Conservation (phyloP, 2,113 vertebrate genomes). For the Neodon shergylaensis region DNA sequence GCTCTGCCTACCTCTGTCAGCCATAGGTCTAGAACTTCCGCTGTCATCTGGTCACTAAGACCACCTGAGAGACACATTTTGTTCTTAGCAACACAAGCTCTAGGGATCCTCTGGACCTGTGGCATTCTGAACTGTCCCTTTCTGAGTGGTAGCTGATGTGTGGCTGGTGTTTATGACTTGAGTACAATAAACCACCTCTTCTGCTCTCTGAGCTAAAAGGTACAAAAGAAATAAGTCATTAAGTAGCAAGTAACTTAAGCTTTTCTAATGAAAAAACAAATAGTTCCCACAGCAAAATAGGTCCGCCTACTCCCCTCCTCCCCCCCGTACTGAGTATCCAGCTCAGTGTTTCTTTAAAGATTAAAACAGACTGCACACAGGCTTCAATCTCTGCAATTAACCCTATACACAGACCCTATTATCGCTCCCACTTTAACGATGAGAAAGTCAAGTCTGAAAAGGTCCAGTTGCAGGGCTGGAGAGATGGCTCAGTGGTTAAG, state of each 20-base stretch:
- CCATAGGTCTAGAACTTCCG: neutral
- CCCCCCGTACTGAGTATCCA: neutral
- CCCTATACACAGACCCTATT: neutral
- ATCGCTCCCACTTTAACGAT: neutral
- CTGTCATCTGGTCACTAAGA: neutral
- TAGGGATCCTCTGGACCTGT: neutral
- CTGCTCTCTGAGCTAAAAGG: neutral
- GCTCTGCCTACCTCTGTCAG: neutral
- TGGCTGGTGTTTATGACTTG: neutral
- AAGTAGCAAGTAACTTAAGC: slow-evolving; percentile 22
- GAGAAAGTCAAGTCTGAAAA: neutral
- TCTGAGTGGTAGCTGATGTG: neutral
- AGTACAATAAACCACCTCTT: neutral
- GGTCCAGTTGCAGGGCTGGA: neutral
- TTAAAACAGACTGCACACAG: neutral
- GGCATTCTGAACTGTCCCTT: neutral
- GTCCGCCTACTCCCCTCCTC: neutral
- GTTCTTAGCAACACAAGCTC: neutral
- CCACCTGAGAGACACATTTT: neutral
- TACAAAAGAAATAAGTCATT: neutral
- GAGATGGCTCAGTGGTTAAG: no score
- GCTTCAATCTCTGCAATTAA: neutral
- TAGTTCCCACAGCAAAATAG: neutral
- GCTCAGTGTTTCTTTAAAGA: neutral
- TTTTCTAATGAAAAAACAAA: neutral